These are phyloP conservation scores for Ormyrus rosae DNA, from an alignment of 2,888 invertebrate species.

Conservation along the genomic window DNA sequence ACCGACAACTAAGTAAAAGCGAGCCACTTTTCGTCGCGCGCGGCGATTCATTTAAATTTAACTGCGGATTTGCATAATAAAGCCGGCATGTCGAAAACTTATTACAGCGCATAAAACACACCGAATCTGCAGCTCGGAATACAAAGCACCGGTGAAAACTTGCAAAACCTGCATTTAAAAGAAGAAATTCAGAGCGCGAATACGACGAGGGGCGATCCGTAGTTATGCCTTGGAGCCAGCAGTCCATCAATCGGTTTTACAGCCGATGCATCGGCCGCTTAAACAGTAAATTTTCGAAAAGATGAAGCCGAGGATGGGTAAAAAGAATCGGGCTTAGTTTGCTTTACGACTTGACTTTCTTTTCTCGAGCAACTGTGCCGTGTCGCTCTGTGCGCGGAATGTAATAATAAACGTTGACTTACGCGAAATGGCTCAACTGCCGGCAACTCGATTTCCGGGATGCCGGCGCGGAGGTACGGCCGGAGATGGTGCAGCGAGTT, in stretches of 20 bases:
- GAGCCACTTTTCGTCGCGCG: neutral
- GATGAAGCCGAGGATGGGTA: too few relatives aligned
- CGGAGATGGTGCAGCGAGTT: constrained; percentile 74
- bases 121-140: neutral
- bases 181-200: neutral
- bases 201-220: too few relatives aligned
- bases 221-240: too few relatives aligned
- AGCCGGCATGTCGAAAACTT: neutral
- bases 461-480: constrained; percentile 75
- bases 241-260: too few relatives aligned
- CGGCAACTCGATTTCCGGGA: constrained; percentile 79
- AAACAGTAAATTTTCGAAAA: too few relatives aligned
- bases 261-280: too few relatives aligned
- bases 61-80: neutral
- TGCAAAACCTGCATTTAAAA: too few relatives aligned
- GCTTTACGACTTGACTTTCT: constrained; percentile 45
- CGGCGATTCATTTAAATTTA: neutral
- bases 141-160: neutral
- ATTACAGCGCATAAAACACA: neutral
- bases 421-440: constrained; percentile 77
- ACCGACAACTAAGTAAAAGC: too few relatives aligned
- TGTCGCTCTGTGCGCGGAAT: neutral
- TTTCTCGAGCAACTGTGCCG: constrained; percentile 41
- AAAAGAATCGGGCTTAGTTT: neutral
- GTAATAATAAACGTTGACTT: constrained; percentile 59